A percentile compares a stretch with the other conserved stretches of the same genome.
phyloP scores from a whole-genome alignment of 1,140 invertebrate species.

The Forficula auricularia region DNA sequence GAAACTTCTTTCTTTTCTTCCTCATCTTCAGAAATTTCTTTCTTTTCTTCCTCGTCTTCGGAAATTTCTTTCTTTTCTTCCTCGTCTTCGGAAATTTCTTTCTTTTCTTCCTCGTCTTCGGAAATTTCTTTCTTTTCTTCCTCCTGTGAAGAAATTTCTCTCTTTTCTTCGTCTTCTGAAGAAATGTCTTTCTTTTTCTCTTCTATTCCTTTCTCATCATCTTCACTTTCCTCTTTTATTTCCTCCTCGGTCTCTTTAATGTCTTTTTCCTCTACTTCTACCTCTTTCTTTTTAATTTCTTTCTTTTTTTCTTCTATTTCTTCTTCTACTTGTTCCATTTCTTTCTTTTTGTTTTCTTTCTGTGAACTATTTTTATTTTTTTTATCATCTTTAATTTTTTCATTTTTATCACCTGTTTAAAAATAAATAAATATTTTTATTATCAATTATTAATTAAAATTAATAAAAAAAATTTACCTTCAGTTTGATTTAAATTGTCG shows the following conservation, averaged over 20 bases:
- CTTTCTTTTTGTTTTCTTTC: no score
- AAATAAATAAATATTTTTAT: no score
- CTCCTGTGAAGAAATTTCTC: constrained; percentile 7
- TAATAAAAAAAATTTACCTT: no score
- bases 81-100: constrained; percentile 13
- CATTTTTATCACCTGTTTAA: no score
- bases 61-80: neutral
- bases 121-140: constrained; percentile 13
- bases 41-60: neutral
- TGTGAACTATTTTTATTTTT: no score
- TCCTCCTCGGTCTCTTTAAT: constrained; percentile 7
- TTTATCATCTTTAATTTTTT: no score
- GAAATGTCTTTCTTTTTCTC: constrained; percentile 16
- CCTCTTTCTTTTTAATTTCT: no score
- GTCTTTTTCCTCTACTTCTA: constrained; percentile 15
- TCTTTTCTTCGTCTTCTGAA: constrained; percentile 9
- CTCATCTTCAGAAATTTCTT: neutral
- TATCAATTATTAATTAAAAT: no score
- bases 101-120: constrained; percentile 1
- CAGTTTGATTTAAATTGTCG: no score
- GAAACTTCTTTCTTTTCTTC: neutral
- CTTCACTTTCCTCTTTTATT: constrained; percentile 17
- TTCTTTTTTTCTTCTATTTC: no score
- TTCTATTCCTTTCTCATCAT: constrained; percentile 24
- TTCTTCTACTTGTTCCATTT: no score